Evolutionary conservation across 2,888 invertebrate genomes (phyloP).

Genomic region (Agrochola litura): DNA sequence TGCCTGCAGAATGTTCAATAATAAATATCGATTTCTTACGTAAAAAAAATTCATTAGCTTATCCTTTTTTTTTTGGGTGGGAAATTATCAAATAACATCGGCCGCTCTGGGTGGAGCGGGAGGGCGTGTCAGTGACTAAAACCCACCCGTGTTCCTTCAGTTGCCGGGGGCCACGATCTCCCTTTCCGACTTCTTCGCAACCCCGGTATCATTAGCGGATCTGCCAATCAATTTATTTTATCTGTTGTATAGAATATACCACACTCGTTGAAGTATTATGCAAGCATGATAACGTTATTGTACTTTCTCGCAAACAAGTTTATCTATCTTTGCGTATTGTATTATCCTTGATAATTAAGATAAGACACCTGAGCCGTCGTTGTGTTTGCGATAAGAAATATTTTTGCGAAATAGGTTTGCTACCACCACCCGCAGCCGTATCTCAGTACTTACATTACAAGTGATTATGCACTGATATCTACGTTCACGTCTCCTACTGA

Average conservation of each 20-base stretch:
- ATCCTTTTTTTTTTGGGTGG: too few species aligned
- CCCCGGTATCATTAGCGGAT: not conserved
- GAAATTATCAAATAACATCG: too few species aligned
- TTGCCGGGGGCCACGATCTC: too few species aligned
- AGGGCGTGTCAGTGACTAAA: too few species aligned
- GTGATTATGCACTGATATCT: not conserved
- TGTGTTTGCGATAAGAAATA: slow-evolving; percentile 60
- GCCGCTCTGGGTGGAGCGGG: too few species aligned
- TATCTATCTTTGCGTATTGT: slow-evolving; percentile 58
- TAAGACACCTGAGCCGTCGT: slow-evolving; percentile 60
- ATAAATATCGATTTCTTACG: not conserved
- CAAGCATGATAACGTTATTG: slow-evolving; percentile 43
- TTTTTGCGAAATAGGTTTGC: slow-evolving; percentile 40
- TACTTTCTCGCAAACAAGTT: slow-evolving; percentile 64
- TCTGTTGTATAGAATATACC: not conserved
- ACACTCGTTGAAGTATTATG: slow-evolving; percentile 19
- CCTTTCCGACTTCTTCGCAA: too few species aligned
- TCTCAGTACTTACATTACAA: slow-evolving; percentile 9
- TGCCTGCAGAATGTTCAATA: not conserved
- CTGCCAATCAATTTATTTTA: slow-evolving; percentile 22
- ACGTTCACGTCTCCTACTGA: not conserved
- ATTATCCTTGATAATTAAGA: slow-evolving; percentile 68
- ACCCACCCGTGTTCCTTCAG: too few species aligned
- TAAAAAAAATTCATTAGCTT: not conserved
- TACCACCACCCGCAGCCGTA: slow-evolving; percentile 12